These are phyloP conservation scores for Limnephilus marmoratus DNA, from an alignment of 2,888 invertebrate genomes.

Conservation along the genomic window DNA sequence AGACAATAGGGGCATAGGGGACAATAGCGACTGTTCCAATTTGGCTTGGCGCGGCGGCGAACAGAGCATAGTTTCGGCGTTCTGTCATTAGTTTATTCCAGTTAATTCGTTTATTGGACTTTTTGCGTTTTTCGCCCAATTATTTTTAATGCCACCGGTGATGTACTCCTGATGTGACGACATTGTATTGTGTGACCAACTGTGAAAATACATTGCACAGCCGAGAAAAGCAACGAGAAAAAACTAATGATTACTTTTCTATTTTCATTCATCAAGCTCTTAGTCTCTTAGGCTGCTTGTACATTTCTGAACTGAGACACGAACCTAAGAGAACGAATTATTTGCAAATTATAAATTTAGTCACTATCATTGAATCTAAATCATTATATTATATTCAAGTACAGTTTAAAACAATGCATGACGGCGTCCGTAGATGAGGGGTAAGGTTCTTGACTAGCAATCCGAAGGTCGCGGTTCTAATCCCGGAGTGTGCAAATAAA, in stretches of 20 bases:
- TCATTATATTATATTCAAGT: too few relatives aligned
- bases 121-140: not conserved
- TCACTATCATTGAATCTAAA: too few relatives aligned
- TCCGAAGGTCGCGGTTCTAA: too few relatives aligned
- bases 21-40: not conserved
- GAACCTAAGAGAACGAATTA: too few relatives aligned
- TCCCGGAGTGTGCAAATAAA: too few relatives aligned
- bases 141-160: not conserved
- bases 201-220: not conserved
- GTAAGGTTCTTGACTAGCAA: too few relatives aligned
- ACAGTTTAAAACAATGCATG: too few relatives aligned
- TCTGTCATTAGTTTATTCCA: not conserved
- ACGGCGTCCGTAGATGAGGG: too few relatives aligned
- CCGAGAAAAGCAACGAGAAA: not conserved
- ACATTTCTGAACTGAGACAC: too few relatives aligned
- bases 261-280: not conserved
- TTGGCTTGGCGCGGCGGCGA: not conserved
- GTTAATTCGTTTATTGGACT: not conserved
- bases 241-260: not conserved
- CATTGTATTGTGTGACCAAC: not conserved
- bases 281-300: too few relatives aligned
- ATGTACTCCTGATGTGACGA: not conserved
- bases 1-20: not conserved
- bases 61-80: not conserved
- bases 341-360: too few relatives aligned